phyloP scores from a whole-genome alignment of 2,113 vertebrate species.

The Dinomys branickii region DNA sequence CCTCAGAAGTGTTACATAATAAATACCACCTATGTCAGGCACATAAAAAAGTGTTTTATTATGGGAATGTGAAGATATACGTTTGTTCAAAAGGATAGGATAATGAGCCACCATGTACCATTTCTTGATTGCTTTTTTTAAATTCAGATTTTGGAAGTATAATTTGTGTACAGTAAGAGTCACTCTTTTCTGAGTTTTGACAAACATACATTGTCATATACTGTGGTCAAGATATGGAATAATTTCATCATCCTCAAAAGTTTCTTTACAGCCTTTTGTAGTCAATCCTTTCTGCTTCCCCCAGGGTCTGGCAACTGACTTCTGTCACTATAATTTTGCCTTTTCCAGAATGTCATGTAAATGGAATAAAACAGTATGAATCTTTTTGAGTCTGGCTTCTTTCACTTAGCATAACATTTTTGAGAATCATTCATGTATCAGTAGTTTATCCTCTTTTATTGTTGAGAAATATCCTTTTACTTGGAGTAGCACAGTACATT shows the following conservation, averaged over 20 bases:
- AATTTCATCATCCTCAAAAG: slow-evolving; percentile 13
- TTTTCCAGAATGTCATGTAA: slow-evolving; percentile 23
- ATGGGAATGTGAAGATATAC: neutral
- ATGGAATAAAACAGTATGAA: slow-evolving; percentile 3
- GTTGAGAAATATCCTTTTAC: neutral
- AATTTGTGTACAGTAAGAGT: neutral
- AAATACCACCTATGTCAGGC: neutral
- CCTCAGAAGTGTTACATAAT: neutral
- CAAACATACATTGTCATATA: neutral
- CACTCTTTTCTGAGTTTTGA: neutral
- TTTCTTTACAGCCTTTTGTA: neutral
- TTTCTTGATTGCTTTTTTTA: neutral
- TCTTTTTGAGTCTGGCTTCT: slow-evolving; percentile 2
- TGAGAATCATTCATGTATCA: slow-evolving; percentile 5
- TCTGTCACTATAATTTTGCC: slow-evolving; percentile 7
- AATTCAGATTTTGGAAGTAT: neutral
- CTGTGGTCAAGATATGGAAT: neutral
- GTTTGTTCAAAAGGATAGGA: neutral
- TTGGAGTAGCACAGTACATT: neutral
- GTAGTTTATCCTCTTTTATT: slow-evolving; percentile 5
- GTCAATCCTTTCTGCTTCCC: neutral
- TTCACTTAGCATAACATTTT: slow-evolving; percentile 3
- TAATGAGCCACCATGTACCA: neutral
- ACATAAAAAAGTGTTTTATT: neutral
- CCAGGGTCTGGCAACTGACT: slow-evolving; percentile 7